These are phyloP conservation scores for Scophthalmus maximus DNA, from an alignment of 2,113 vertebrate genomes.

Conservation along the genomic window DNA sequence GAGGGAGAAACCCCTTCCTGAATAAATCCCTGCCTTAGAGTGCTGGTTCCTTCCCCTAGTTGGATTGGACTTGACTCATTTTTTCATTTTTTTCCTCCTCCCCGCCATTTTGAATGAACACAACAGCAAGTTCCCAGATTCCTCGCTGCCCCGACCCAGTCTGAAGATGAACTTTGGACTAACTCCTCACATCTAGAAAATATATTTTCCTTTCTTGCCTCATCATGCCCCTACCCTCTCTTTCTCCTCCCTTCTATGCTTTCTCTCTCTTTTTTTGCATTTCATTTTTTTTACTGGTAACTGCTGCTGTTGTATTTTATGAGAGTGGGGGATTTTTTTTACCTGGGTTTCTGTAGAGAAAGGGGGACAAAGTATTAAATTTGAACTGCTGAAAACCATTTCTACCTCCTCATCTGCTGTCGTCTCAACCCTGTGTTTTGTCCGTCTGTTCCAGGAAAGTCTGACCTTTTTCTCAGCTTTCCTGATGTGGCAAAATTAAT, in stretches of 20 bases:
- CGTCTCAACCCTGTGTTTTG: conserved; percentile 65
- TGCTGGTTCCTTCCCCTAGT: conserved; percentile 94
- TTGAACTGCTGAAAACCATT: conserved; percentile 92
- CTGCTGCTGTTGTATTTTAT: conserved; percentile 99
- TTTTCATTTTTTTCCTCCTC: conserved; percentile 49
- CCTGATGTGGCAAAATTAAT: conserved; percentile 21
- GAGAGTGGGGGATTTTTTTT: conserved; percentile 92
- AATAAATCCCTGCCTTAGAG: conserved; percentile 95
- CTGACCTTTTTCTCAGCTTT: conserved; percentile 10
- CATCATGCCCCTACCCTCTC: conserved; percentile 54
- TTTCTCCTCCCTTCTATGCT: conserved; percentile 53
- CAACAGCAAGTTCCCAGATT: conserved; percentile 87
- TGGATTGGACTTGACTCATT: conserved; percentile 93
- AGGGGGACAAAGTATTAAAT: conserved; percentile 90
- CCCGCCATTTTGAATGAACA: conserved; percentile 89
- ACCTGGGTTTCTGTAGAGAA: conserved; percentile 94
- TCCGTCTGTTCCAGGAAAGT: conserved; percentile 21
- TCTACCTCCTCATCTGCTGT: conserved; percentile 76
- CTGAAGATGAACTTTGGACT: conserved; percentile 85
- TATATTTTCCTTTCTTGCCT: conserved; percentile 83
- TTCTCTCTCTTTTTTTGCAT: conserved; percentile 68
- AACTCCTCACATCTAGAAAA: conserved; percentile 86
- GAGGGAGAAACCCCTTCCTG: conserved; percentile 80
- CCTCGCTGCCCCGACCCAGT: conserved; percentile 74
- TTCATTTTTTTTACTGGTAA: conserved; percentile 95